Base-by-base conservation (phyloP, 2,888 invertebrate species). In the Acronicta alni region DNA sequence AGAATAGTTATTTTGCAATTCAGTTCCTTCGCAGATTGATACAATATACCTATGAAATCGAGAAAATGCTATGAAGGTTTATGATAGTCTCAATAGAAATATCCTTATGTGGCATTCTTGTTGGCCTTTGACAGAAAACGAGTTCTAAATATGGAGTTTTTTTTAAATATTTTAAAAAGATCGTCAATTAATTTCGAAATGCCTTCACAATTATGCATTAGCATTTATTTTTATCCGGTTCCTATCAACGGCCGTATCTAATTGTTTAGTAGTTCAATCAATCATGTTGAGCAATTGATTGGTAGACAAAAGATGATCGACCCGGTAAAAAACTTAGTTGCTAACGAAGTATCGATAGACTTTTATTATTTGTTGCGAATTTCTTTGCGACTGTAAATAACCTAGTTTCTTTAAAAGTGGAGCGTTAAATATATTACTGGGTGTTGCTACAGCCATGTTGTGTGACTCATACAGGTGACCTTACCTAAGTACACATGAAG, bases 191-290 rank as follows among this genome's bases (percentile, higher is more conserved):
- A 62, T 64, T 70, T 45, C 14, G 38, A 49, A 69, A 63, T 44
- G 9, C 30, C 18, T 55, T 41, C 9, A 18, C n/a, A 44, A 30
- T 44, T 41, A 42, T 32, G 26, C 45, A 71, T 55, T 52, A 15
- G 14, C 51, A 55, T 66, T 66, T 32, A 66, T 55, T 59, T 51
- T 43, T 26, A 66, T 59, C 20, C 39, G 51, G 60, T 65, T 35
- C 51, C 39, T 51, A 55, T 43, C 59, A 37, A n/a, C 42, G 46
- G 46, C 32, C 59, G 52, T 12, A 17, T 12, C 32, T 51, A 66
- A 68, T 60, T 71, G 60, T 66, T 66, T 41, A 35, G 72, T 48
- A 59, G 72, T 60, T 42, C 67, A 55, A 68, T 71, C 60, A 71
- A 71, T 71, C 67, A 66, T 48, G 47, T 55, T 66, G 59, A 38